Percentiles rank a stretch among this genome's conserved stretches.
Conservation (phyloP, 2,888 invertebrate genomes). For the Tryphoninae sp. region DNA sequence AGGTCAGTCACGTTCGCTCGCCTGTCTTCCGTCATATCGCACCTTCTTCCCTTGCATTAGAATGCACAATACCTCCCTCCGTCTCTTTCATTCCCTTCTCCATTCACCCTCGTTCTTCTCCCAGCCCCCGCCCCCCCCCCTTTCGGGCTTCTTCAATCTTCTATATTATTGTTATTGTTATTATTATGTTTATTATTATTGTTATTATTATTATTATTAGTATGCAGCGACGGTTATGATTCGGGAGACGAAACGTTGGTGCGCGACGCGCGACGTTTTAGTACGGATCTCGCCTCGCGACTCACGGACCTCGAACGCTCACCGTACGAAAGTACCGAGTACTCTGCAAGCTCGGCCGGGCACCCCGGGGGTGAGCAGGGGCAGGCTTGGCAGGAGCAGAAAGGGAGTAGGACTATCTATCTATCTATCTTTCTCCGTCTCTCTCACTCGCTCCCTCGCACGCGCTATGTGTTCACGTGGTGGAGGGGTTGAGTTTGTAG, state of each 20-base stretch:
- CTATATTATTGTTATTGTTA: no score
- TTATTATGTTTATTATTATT: no score
- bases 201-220: no score
- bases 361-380: conserved; percentile 65
- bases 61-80: conserved; percentile 15
- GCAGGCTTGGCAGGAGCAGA: conserved; percentile 60
- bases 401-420: conserved; percentile 55
- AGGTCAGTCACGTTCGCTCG: conserved; percentile 63
- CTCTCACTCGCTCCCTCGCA: not conserved
- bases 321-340: conserved; percentile 64
- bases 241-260: not conserved
- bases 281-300: conserved; percentile 10
- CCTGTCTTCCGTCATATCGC: conserved; percentile 20
- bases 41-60: not conserved
- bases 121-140: not conserved
- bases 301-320: conserved; percentile 36
- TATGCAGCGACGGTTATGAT: no score
- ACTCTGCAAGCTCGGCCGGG: conserved; percentile 70
- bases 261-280: not conserved
- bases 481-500: conserved; percentile 23
- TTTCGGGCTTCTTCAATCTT: not conserved
- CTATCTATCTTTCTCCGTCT: conserved; percentile 8
- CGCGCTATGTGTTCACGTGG: conserved; percentile 1
- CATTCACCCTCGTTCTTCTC: not conserved
- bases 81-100: not conserved